These are phyloP conservation scores for Gallinago stenura DNA, from an alignment of 2,797 vertebrate genomes.

Conservation along the genomic window DNA sequence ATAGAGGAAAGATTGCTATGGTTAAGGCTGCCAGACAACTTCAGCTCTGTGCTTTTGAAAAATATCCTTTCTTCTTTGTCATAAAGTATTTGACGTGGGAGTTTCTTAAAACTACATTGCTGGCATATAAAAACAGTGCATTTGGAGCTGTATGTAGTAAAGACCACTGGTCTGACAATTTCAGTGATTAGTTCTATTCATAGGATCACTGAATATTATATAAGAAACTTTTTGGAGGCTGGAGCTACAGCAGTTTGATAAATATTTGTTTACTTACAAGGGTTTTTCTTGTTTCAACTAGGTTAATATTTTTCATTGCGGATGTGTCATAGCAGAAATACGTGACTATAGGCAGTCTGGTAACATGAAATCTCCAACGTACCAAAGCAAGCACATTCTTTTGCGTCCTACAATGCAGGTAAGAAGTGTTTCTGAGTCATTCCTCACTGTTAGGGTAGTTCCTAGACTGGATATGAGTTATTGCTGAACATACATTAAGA, in stretches of 20 bases:
- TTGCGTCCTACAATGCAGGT: slow-evolving; percentile 98
- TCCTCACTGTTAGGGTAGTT: background rate
- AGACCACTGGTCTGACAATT: background rate
- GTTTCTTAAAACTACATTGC: background rate
- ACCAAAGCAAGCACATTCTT: slow-evolving; percentile 94
- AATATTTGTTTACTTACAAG: background rate
- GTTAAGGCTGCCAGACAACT: background rate
- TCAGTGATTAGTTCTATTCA: background rate
- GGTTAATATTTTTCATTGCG: slow-evolving; percentile 99
- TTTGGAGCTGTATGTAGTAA: background rate
- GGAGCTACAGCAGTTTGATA: background rate
- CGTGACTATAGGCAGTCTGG: slow-evolving; percentile 96
- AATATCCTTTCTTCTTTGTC: background rate
- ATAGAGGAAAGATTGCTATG: background rate
- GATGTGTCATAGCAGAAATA: slow-evolving; percentile 97
- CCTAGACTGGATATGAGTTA: background rate
- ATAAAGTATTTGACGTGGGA: background rate
- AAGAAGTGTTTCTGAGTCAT: background rate
- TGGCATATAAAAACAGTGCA: background rate
- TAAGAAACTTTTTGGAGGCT: background rate
- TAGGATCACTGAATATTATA: background rate
- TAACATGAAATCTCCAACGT: slow-evolving; percentile 92
- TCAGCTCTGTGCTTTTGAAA: background rate
- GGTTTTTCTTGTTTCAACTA: slow-evolving; percentile 61
- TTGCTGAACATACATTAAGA: background rate